Evolutionary conservation across 2,113 vertebrate genomes (phyloP).

Genomic region (Semnornis frantzii): DNA sequence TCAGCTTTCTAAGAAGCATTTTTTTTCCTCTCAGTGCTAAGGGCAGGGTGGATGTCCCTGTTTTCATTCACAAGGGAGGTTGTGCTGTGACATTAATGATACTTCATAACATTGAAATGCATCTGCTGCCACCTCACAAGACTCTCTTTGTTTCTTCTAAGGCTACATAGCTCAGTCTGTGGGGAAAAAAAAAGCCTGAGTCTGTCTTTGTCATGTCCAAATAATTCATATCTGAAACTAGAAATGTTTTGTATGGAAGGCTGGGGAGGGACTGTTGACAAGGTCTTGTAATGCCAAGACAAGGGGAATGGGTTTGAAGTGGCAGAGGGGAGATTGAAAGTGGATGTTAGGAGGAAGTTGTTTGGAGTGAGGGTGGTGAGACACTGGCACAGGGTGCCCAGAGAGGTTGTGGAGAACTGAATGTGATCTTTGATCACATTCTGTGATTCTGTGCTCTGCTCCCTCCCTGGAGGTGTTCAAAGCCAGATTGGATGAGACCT

Average conservation of each 20-base stretch:
- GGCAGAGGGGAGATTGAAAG: no score
- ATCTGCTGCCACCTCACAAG: background rate
- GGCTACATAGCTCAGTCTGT: conserved; percentile 17
- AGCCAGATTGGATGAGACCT: no score
- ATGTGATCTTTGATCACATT: no score
- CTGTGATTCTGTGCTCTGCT: no score
- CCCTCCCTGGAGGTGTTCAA: no score
- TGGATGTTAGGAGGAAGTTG: no score
- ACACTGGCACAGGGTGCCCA: no score
- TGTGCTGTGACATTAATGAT: conserved; percentile 12
- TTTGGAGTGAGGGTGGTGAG: no score
- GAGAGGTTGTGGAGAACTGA: no score
- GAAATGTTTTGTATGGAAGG: background rate
- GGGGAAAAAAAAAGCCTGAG: background rate
- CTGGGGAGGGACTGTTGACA: no score
- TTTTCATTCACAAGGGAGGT: background rate
- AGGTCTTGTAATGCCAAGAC: no score
- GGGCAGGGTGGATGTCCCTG: background rate
- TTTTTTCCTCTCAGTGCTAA: background rate
- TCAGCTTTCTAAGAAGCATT: background rate
- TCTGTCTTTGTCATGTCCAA: background rate
- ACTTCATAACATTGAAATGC: background rate
- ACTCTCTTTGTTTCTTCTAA: background rate
- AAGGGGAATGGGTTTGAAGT: no score
- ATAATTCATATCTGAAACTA: background rate